Base-by-base conservation (phyloP, 2,113 vertebrate genomes). In the Ceyx melanurus region DNA sequence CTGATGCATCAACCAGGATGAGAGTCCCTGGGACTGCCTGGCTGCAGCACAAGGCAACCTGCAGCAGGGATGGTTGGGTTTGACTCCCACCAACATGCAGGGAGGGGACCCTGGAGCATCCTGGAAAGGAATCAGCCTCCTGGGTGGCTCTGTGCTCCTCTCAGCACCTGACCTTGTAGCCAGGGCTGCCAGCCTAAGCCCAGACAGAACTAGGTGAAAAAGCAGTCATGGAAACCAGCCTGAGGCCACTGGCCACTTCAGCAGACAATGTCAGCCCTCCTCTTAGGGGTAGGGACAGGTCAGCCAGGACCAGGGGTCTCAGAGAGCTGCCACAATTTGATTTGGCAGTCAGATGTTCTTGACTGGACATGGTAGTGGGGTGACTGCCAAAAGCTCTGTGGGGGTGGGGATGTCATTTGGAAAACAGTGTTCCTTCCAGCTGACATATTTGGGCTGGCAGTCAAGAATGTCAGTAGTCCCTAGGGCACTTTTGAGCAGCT, bases 351-450 rank as follows among this genome's bases (percentile, higher is more conserved):
- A 91, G 81, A 93, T 60, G 60, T 88, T 85, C 64, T 40, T 68
- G 71, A 71, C 43, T 82, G 60, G 75, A 57, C 78, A 64, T 96
- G 95, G 67, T 75, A 93, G 60, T 0, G 5, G 22, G 11, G 72
- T 73, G 58, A 26, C 33, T 93, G 92, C 86, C 92, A 90, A 61
- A 89, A 91, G 6, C 71, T 85, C 70, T 0, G 4, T 37, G 18
- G 67, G 64, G 78, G 75, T 83, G 45, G 75, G 33, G 13, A 73
- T 87, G 46, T 89, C 81, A 73, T 85, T 53, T 89, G 94, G 79
- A 75, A 93, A 94, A 85, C 10, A 50, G n/a, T 66, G 67, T 95
- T 95, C 82, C 89, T 93, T 95, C 87, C 94, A 96, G 84, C 67
- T 82, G 75, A 96, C 46, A 89, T 1, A 6, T 80, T 92, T 91